Evolutionary conservation across 1,140 invertebrate species (phyloP).

Genomic region (Goniozus legneri): DNA sequence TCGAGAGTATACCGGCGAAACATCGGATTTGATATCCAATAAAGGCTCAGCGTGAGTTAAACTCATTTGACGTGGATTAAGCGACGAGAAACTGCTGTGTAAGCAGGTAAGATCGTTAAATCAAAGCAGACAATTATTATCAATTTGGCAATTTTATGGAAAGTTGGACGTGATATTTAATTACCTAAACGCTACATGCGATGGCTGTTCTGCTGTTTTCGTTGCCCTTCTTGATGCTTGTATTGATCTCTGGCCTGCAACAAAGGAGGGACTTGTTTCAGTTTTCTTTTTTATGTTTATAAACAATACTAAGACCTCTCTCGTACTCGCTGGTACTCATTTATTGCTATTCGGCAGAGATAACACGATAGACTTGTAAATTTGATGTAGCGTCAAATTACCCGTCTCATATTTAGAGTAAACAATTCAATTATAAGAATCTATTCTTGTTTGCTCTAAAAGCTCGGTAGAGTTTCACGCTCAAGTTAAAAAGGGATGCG

Average conservation of each 20-base stretch:
- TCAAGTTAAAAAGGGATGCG: too few relatives aligned
- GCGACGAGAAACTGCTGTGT: background rate
- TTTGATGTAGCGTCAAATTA: too few relatives aligned
- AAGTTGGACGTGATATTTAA: background rate
- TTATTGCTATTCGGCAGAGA: too few relatives aligned
- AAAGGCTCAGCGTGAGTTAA: background rate
- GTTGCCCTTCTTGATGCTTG: slow-evolving; percentile 11
- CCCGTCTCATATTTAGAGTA: too few relatives aligned
- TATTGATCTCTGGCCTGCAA: slow-evolving; percentile 12
- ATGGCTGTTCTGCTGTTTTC: slow-evolving; percentile 5
- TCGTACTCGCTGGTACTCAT: too few relatives aligned
- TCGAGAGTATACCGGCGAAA: background rate
- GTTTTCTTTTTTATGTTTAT: too few relatives aligned
- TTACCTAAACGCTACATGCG: slow-evolving; percentile 21
- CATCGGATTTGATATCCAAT: background rate
- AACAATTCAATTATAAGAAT: too few relatives aligned
- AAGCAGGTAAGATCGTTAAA: background rate
- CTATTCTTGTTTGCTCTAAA: too few relatives aligned
- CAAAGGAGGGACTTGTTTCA: too few relatives aligned
- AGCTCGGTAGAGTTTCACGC: too few relatives aligned
- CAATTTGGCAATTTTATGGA: background rate
- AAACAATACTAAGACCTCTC: too few relatives aligned
- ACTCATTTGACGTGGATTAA: background rate
- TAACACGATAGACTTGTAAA: too few relatives aligned
- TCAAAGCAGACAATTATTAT: background rate